A percentile compares a stretch with the other conserved stretches of the same genome.
Conservation (phyloP, 1,140 invertebrate species). For the Teleopsis dalmanni region DNA sequence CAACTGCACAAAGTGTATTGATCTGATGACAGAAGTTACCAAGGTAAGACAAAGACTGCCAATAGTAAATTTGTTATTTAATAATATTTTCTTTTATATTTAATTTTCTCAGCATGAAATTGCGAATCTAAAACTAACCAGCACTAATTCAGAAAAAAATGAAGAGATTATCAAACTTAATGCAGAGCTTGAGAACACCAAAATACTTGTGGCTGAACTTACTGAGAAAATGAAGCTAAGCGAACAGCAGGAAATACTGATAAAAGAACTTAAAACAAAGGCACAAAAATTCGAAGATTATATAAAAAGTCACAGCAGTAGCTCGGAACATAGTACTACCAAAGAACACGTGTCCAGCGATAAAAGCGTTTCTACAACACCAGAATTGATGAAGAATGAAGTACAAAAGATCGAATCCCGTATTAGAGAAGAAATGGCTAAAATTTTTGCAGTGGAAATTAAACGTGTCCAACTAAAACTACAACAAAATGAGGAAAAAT, state of each 20-base stretch:
- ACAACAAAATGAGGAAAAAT: constrained; percentile 48
- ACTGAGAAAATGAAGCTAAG: constrained; percentile 26
- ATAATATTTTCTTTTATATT: background rate
- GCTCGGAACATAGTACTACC: constrained; percentile 2
- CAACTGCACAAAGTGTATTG: constrained; percentile 32
- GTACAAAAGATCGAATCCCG: constrained; percentile 38
- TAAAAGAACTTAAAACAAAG: constrained; percentile 49
- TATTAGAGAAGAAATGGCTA: constrained; percentile 52
- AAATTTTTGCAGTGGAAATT: constrained; percentile 51
- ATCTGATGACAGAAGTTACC: constrained; percentile 30
- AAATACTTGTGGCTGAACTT: constrained; percentile 18
- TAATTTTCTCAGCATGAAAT: constrained; percentile 30
- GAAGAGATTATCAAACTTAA: constrained; percentile 25
- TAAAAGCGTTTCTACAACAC: constrained; percentile 13
- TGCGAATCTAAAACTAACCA: constrained; percentile 30
- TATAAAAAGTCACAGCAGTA: constrained; percentile 26
- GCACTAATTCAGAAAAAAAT: constrained; percentile 21
- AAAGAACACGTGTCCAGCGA: constrained; percentile 7
- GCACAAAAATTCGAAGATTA: constrained; percentile 50
- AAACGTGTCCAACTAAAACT: constrained; percentile 47
- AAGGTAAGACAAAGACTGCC: constrained; percentile 19
- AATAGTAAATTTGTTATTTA: background rate
- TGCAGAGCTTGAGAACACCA: constrained; percentile 20
- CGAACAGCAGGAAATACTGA: constrained; percentile 46
- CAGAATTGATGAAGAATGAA: constrained; percentile 17